Evolutionary conservation across 2,888 invertebrate genomes (phyloP).

Genomic region (Metopia argyrocephala): DNA sequence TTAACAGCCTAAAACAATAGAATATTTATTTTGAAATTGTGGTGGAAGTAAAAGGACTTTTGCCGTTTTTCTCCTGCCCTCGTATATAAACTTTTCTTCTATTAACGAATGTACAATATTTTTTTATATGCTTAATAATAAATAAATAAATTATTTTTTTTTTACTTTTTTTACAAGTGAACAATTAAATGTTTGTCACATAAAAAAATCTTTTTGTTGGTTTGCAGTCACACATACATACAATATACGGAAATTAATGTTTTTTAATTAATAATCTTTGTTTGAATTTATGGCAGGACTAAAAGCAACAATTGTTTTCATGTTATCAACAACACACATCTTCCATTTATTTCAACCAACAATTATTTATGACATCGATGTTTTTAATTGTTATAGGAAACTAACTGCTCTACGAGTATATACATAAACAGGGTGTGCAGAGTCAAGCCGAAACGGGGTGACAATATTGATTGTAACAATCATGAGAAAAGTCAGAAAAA

Average conservation of each 20-base stretch:
- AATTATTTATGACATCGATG: conserved; percentile 17
- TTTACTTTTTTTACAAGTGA: conserved; percentile 1
- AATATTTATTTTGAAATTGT: too few relatives aligned
- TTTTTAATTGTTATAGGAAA: background rate
- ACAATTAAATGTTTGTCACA: conserved; percentile 32
- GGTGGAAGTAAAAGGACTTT: too few relatives aligned
- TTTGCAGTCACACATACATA: background rate
- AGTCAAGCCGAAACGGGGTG: too few relatives aligned
- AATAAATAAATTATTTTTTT: background rate
- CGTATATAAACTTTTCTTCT: too few relatives aligned
- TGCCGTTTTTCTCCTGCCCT: too few relatives aligned
- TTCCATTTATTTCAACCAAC: background rate
- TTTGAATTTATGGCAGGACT: conserved; percentile 16
- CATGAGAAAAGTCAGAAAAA: too few relatives aligned
- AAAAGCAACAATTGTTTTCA: conserved; percentile 38
- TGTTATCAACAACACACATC: conserved; percentile 33
- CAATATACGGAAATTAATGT: background rate
- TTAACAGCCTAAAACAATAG: too few relatives aligned
- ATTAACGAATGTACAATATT: too few relatives aligned
- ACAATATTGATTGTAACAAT: too few relatives aligned
- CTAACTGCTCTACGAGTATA: too few relatives aligned
- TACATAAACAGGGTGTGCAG: too few relatives aligned
- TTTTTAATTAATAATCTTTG: background rate
- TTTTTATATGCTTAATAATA: too few relatives aligned
- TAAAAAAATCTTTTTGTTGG: background rate